phyloP scores from a whole-genome alignment of 2,888 invertebrate species.

The Hoplodrina ambigua region DNA sequence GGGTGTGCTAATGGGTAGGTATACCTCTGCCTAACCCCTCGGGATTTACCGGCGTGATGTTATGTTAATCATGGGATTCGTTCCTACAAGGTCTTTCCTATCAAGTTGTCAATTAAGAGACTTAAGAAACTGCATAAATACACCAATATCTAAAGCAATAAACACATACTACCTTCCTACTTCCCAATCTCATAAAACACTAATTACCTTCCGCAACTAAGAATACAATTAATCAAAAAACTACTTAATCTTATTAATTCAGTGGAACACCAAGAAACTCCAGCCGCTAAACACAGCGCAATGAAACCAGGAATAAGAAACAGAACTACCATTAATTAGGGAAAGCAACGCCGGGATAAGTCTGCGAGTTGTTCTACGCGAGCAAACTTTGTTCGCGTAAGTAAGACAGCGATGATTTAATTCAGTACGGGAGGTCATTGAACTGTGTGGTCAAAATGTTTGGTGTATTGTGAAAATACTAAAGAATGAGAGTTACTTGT shows the following conservation, averaged over 20 bases:
- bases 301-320: slow-evolving; percentile 44
- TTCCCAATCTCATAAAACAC: not conserved
- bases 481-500: no score
- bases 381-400: slow-evolving; percentile 16
- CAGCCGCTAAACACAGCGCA: slow-evolving; percentile 17
- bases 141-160: not conserved
- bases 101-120: no score
- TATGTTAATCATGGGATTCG: no score
- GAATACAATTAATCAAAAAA: slow-evolving; percentile 30
- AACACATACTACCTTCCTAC: not conserved
- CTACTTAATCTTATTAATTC: slow-evolving; percentile 39
- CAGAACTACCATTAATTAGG: slow-evolving; percentile 54
- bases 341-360: slow-evolving; percentile 23
- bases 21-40: no score
- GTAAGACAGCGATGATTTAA: slow-evolving; percentile 9
- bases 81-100: no score
- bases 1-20: no score
- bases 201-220: slow-evolving; percentile 4
- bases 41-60: no score
- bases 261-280: slow-evolving; percentile 19
- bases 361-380: slow-evolving; percentile 23
- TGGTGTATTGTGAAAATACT: no score
- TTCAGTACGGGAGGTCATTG: slow-evolving; percentile 18
- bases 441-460: not conserved
- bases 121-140: no score